phyloP scores from a whole-genome alignment of 2,888 invertebrate genomes.

The Zonitis immaculata region DNA sequence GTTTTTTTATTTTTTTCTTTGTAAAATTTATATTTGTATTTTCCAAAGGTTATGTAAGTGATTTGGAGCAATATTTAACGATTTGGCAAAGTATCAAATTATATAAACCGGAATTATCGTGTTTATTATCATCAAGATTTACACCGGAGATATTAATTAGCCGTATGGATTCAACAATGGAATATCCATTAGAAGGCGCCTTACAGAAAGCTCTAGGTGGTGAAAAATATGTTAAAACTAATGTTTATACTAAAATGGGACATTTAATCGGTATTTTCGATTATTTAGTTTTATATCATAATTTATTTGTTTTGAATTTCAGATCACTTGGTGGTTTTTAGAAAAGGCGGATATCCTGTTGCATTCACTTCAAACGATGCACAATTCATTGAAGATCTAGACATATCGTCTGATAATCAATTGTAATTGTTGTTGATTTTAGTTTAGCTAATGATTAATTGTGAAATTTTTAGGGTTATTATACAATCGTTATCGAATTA shows the following conservation, averaged over 20 bases:
- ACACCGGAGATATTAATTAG: conserved; percentile 43
- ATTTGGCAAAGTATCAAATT: conserved; percentile 53
- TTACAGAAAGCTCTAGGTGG: conserved; percentile 58
- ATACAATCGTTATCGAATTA: conserved; percentile 53
- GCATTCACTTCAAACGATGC: conserved; percentile 43
- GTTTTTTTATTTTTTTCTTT: neutral
- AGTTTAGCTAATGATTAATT: conserved; percentile 8
- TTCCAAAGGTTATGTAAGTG: conserved; percentile 20
- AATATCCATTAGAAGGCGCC: conserved; percentile 49
- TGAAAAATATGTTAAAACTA: conserved; percentile 52
- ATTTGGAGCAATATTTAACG: conserved; percentile 28
- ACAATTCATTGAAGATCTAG: conserved; percentile 48
- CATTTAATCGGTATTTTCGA: conserved; percentile 38
- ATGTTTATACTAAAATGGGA: conserved; percentile 51
- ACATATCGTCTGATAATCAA: conserved; percentile 45
- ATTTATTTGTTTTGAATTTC: conserved; percentile 30
- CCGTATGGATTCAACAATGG: conserved; percentile 41
- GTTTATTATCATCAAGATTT: conserved; percentile 43
- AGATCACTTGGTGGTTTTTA: conserved; percentile 54
- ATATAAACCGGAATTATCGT: conserved; percentile 36
- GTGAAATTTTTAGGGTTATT: conserved; percentile 53
- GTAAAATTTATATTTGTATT: neutral
- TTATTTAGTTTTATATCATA: no score
- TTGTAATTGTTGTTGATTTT: conserved; percentile 48
- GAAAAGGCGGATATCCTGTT: conserved; percentile 53